These are phyloP conservation scores for Amazona finschi DNA, from an alignment of 2,797 vertebrate species.

Conservation along the genomic window DNA sequence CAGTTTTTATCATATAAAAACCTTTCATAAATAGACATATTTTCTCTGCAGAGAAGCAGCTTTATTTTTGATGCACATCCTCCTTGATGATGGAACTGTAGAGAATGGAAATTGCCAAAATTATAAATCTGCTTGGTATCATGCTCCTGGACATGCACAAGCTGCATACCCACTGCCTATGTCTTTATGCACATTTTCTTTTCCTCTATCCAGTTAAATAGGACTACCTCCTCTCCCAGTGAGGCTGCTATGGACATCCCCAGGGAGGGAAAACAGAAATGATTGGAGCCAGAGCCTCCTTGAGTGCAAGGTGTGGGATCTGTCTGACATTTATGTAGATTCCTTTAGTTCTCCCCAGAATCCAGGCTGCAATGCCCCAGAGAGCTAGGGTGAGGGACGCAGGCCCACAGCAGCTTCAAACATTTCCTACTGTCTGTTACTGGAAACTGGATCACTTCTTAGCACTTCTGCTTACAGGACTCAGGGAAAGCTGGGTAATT, in stretches of 20 bases:
- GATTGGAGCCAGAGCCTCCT: not conserved
- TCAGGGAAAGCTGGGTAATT: not conserved
- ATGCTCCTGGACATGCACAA: accelerated
- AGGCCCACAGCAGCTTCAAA: not conserved
- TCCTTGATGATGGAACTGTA: not conserved
- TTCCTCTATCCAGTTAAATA: not conserved
- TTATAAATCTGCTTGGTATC: not conserved
- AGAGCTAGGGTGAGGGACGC: not conserved
- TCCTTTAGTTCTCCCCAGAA: not conserved
- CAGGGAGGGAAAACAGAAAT: not conserved
- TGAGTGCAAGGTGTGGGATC: not conserved
- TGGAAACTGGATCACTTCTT: not conserved
- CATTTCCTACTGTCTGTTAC: not conserved
- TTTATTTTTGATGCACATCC: not conserved
- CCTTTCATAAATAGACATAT: not conserved
- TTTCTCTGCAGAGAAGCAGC: not conserved
- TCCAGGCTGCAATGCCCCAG: not conserved
- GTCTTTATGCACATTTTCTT: not conserved
- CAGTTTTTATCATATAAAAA: not conserved
- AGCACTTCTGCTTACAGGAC: not conserved
- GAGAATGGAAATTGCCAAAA: not conserved
- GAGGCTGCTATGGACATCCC: not conserved
- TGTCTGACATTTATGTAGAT: not conserved
- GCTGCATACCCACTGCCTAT: not conserved
- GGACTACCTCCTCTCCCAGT: not conserved